Evolutionary conservation across 2,113 vertebrate species (phyloP).

Genomic region (Neodontobutis hainanensis): DNA sequence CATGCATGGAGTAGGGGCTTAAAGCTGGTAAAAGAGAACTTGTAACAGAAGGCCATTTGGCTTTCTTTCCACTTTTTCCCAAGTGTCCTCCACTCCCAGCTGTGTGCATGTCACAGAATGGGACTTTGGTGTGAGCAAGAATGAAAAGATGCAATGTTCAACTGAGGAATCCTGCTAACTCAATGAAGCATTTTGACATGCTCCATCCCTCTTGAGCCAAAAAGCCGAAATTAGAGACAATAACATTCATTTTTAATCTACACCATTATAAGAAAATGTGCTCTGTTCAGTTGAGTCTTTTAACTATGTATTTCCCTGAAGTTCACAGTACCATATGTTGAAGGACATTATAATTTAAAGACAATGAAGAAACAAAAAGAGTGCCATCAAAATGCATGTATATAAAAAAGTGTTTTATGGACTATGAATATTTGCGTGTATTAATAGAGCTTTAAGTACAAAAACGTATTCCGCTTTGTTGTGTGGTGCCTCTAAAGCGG

Average conservation of each 20-base stretch:
- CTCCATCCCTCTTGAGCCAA: conserved; percentile 37
- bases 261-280: conserved; percentile 23
- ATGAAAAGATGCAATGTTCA: conserved; percentile 55
- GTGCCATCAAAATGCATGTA: neutral
- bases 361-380: neutral
- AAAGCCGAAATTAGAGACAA: conserved; percentile 64
- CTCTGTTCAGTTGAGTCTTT: conserved; percentile 35
- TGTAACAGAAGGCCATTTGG: conserved; percentile 68
- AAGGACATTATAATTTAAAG: conserved; percentile 28
- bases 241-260: conserved; percentile 74
- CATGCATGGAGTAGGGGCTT: conserved; percentile 65
- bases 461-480: too few relatives aligned
- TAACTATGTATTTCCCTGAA: conserved; percentile 24
- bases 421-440: too few relatives aligned
- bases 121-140: conserved; percentile 47
- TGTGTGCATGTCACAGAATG: conserved; percentile 57
- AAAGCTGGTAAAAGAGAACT: conserved; percentile 66
- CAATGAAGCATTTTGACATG: conserved; percentile 67
- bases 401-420: too few relatives aligned
- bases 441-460: too few relatives aligned
- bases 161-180: conserved; percentile 52
- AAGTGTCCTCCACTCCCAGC: conserved; percentile 65
- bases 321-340: conserved; percentile 33
- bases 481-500: too few relatives aligned
- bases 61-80: conserved; percentile 64